Percentiles rank a stretch among this genome's conserved stretches.
These are phyloP conservation scores for Byasa hedistus DNA, from an alignment of 2,888 invertebrate species.

Conservation along the genomic window DNA sequence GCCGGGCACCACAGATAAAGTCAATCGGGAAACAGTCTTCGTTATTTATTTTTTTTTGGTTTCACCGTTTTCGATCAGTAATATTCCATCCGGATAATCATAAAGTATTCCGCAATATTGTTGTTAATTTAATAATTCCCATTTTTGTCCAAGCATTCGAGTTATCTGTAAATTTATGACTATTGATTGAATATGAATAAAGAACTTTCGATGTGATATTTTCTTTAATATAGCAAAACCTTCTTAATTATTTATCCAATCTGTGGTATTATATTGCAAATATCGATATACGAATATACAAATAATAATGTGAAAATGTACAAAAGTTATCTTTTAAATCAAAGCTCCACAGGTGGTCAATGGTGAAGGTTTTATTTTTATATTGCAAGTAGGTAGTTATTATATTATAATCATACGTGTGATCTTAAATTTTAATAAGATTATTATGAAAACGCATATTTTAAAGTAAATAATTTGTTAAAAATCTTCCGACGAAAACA, in stretches of 20 bases:
- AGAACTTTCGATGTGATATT: too few species aligned
- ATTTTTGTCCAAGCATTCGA: conserved; percentile 14
- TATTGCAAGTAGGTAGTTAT: neutral
- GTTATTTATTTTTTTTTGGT: conserved; percentile 16
- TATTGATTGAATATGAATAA: too few species aligned
- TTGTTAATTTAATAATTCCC: neutral
- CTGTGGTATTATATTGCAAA: too few species aligned
- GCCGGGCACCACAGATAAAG: conserved; percentile 30
- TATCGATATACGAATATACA: neutral
- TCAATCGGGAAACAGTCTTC: conserved; percentile 13
- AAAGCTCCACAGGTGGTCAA: conserved; percentile 10
- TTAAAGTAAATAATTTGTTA: neutral
- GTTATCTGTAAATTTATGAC: neutral
- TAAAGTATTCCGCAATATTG: conserved; percentile 18
- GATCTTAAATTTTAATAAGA: too few species aligned
- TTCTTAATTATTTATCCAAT: too few species aligned
- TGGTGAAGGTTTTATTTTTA: neutral
- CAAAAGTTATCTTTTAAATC: conserved; percentile 6
- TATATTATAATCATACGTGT: neutral
- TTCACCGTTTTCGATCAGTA: conserved; percentile 19
- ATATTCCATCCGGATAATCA: conserved; percentile 12
- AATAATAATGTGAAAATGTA: conserved; percentile 1
- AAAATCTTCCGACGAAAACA: neutral
- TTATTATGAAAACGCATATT: too few species aligned
- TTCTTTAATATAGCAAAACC: too few species aligned